These are phyloP conservation scores for Lipophrys pholis DNA, from an alignment of 2,113 vertebrate species.

Conservation along the genomic window DNA sequence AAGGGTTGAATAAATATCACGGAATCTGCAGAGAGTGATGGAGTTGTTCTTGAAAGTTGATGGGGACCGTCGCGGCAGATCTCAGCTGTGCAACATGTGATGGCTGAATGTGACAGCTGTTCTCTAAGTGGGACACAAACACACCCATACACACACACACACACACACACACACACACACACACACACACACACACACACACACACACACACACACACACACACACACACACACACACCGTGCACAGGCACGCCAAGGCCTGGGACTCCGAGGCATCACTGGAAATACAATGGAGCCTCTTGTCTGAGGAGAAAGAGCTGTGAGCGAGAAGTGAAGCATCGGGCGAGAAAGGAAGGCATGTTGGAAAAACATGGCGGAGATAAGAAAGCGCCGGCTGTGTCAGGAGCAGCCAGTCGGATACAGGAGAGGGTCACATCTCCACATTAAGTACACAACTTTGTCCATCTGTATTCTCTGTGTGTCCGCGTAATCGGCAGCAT, in stretches of 20 bases:
- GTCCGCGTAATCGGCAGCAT: conserved; percentile 54
- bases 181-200: conserved; percentile 21
- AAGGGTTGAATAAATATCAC: background rate
- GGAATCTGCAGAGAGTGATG: background rate
- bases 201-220: conserved; percentile 49
- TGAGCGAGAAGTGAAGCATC: conserved; percentile 44
- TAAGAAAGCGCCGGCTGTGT: conserved; percentile 13
- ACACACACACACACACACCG: conserved; percentile 18
- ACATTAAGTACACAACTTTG: conserved; percentile 36
- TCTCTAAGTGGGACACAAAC: conserved; percentile 69
- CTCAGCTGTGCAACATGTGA: conserved; percentile 81
- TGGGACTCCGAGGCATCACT: conserved; percentile 73
- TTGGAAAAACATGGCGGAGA: conserved; percentile 24
- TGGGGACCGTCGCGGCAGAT: conserved; percentile 29
- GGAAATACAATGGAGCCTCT: conserved; percentile 77
- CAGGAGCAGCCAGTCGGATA: too few species aligned
- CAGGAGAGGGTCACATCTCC: background rate
- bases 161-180: conserved; percentile 54
- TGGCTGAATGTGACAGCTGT: conserved; percentile 83
- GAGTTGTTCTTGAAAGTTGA: conserved; percentile 22
- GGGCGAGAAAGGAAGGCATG: conserved; percentile 19
- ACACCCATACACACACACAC: conserved; percentile 22
- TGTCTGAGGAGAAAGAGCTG: conserved; percentile 67
- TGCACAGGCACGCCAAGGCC: conserved; percentile 62
- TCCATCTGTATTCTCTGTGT: conserved; percentile 40